Conservation (phyloP, 2,888 invertebrate genomes). For the Anthrax anthrax region DNA sequence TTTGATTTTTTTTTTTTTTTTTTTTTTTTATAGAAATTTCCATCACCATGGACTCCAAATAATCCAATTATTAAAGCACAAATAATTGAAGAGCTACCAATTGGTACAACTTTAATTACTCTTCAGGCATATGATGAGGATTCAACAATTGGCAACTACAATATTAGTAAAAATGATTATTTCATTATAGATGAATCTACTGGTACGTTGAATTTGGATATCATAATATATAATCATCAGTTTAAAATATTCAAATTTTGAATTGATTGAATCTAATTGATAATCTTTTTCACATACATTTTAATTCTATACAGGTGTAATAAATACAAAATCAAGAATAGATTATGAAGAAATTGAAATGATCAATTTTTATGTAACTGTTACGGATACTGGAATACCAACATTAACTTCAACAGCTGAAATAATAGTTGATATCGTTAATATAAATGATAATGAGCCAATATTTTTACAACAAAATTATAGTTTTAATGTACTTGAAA, state of each 20-base stretch:
- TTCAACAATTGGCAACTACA: constrained; percentile 64
- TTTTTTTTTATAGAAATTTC: background rate
- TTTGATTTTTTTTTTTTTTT: too few relatives aligned
- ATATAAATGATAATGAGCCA: constrained; percentile 81
- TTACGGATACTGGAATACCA: constrained; percentile 77
- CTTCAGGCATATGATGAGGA: constrained; percentile 69
- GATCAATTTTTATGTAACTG: constrained; percentile 65
- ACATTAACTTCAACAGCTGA: constrained; percentile 63
- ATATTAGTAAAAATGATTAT: constrained; percentile 50
- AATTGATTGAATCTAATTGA: background rate
- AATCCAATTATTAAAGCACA: constrained; percentile 48
- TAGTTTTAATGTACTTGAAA: constrained; percentile 58
- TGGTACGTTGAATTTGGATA: constrained; percentile 35
- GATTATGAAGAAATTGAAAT: constrained; percentile 70
- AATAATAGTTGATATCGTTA: constrained; percentile 60
- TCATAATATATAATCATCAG: background rate
- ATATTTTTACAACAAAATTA: constrained; percentile 54
- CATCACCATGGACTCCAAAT: constrained; percentile 52
- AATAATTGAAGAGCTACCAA: constrained; percentile 68
- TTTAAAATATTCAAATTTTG: background rate
- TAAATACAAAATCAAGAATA: constrained; percentile 59
- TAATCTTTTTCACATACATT: background rate
- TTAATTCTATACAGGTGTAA: constrained; percentile 41
- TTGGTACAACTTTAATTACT: constrained; percentile 61
- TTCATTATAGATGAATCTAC: constrained; percentile 70